A percentile compares a stretch with the other conserved stretches of the same genome.
phyloP scores from a whole-genome alignment of 1,140 invertebrate genomes.

The Capitella teleta region DNA sequence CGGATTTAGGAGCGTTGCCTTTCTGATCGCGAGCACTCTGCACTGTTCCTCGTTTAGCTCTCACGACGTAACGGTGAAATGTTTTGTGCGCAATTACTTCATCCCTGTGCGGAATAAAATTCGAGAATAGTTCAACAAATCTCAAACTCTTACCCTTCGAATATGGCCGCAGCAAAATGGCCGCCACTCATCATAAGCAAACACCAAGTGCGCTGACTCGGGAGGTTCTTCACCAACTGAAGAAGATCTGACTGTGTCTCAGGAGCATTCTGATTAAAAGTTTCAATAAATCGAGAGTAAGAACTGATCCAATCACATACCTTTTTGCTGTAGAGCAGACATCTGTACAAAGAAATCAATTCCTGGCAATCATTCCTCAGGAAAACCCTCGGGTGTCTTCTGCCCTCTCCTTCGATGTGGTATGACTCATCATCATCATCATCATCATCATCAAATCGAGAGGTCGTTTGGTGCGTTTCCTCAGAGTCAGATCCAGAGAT shows the following conservation, averaged over 20 bases:
- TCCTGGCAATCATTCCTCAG: constrained; percentile 56
- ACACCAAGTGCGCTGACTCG: constrained; percentile 49
- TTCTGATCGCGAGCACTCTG: constrained; percentile 59
- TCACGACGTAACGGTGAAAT: constrained; percentile 73
- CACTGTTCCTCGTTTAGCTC: constrained; percentile 68
- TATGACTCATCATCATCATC: constrained; percentile 9
- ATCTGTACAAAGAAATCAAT: constrained; percentile 61
- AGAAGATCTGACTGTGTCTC: constrained; percentile 41
- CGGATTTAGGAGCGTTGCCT: constrained; percentile 58
- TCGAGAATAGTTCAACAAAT: background rate
- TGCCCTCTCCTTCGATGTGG: background rate
- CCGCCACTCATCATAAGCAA: constrained; percentile 73
- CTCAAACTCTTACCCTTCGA: constrained; percentile 48
- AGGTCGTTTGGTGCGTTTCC: constrained; percentile 52
- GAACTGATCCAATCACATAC: constrained; percentile 15
- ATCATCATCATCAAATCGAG: constrained; percentile 17
- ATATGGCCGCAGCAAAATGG: constrained; percentile 74
- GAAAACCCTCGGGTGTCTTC: constrained; percentile 52
- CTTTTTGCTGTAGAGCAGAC: constrained; percentile 44
- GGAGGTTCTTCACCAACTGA: constrained; percentile 37
- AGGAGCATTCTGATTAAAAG: background rate
- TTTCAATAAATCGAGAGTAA: background rate
- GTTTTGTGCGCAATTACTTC: constrained; percentile 66
- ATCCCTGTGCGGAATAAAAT: constrained; percentile 31
- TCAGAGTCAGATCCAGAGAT: constrained; percentile 62